phyloP scores from a whole-genome alignment of 2,113 vertebrate genomes.

The Ciconia boyciana region DNA sequence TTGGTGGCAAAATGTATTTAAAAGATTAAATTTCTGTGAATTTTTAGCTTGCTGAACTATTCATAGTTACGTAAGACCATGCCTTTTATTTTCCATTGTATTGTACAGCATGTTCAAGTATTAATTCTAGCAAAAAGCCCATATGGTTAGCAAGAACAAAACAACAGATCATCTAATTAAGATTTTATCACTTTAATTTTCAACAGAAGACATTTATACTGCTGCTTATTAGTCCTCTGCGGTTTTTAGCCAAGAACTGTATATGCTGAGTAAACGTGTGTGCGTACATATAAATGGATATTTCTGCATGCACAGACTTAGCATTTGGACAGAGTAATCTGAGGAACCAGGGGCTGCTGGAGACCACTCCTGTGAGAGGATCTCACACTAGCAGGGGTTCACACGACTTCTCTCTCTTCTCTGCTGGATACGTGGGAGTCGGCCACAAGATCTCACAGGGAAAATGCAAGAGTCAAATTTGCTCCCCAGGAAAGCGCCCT shows the following conservation, averaged over 20 bases:
- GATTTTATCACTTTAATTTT: constrained; percentile 43
- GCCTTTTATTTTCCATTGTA: constrained; percentile 34
- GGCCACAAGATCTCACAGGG: not conserved
- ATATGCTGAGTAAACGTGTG: not conserved
- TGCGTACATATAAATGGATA: not conserved
- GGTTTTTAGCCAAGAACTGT: not conserved
- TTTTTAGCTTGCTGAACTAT: not conserved
- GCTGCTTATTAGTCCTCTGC: not conserved
- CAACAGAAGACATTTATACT: constrained; percentile 20
- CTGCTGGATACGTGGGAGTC: not conserved
- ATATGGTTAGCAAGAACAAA: constrained; percentile 46
- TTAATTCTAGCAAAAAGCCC: constrained; percentile 22
- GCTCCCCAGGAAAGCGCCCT: not conserved
- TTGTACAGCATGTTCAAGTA: constrained; percentile 6
- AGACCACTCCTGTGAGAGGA: not conserved
- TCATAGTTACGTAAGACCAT: not conserved
- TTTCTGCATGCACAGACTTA: not conserved
- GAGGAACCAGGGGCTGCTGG: not conserved
- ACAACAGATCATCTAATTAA: constrained; percentile 46
- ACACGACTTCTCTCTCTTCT: not conserved
- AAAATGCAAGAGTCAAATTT: not conserved
- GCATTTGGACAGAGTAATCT: not conserved
- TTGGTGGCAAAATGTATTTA: not conserved
- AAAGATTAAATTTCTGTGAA: not conserved
- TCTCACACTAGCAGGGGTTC: not conserved